phyloP scores from a whole-genome alignment of 2,888 invertebrate genomes.

The Pediacus dermestoides region DNA sequence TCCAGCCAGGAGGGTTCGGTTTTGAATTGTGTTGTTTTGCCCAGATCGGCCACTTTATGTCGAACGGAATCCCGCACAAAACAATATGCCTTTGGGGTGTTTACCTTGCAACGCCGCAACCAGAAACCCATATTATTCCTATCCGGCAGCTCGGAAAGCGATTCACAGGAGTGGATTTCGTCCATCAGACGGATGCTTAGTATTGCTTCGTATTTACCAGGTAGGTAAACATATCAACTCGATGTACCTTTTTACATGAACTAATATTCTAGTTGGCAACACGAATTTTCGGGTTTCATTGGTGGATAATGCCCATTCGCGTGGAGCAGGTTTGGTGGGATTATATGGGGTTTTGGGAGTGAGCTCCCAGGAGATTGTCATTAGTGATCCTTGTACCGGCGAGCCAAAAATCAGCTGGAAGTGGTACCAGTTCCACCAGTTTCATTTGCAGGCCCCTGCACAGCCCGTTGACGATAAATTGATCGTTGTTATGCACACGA shows the following conservation, averaged over 20 bases:
- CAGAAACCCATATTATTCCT: slow-evolving; percentile 63
- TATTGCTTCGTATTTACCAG: slow-evolving; percentile 46
- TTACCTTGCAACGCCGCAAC: slow-evolving; percentile 53
- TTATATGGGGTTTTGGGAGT: slow-evolving; percentile 58
- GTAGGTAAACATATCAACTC: slow-evolving; percentile 26
- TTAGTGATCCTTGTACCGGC: slow-evolving; percentile 55
- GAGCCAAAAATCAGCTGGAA: slow-evolving; percentile 54
- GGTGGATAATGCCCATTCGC: slow-evolving; percentile 61
- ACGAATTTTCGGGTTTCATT: slow-evolving; percentile 60
- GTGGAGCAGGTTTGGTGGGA: slow-evolving; percentile 58
- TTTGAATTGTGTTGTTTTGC: slow-evolving; percentile 53
- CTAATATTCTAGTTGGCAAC: slow-evolving; percentile 44
- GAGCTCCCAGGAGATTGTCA: slow-evolving; percentile 54
- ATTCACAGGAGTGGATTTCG: slow-evolving; percentile 68
- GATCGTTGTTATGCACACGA: slow-evolving; percentile 60
- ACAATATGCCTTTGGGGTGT: slow-evolving; percentile 67
- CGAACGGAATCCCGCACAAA: slow-evolving; percentile 65
- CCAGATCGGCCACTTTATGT: slow-evolving; percentile 58
- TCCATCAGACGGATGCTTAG: slow-evolving; percentile 56
- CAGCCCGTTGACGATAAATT: slow-evolving; percentile 55
- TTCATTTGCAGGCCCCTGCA: slow-evolving; percentile 53
- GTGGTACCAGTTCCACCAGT: slow-evolving; percentile 61
- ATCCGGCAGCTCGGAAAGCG: slow-evolving; percentile 61
- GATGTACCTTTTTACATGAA: neutral
- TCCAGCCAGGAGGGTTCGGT: slow-evolving; percentile 48